Base-by-base conservation (phyloP, 2,888 invertebrate species). In the Chromoteleia sp. region DNA sequence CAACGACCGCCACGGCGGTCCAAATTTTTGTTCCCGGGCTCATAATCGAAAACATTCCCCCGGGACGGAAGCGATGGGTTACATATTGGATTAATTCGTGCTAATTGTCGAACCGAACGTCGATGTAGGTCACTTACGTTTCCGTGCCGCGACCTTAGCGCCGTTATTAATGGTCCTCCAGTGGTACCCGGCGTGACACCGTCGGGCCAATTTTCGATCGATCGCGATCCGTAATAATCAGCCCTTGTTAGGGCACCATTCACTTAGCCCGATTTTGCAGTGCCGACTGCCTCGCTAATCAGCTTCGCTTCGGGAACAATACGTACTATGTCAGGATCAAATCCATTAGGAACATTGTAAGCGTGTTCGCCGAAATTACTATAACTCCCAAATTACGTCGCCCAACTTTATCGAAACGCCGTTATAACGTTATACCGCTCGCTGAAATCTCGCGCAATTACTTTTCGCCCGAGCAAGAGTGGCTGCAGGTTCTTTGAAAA, bases 201-300 rank as follows among this genome's bases (percentile, higher is more conserved):
- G 84, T 75, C 84, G 84, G 84, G 86, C 87, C 87, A 88, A 88
- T 88, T 84, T 88, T 88, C 86, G 75, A 81, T 78, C 78, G 86
- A 86, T 86, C 84, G 82, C 85, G 86, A 89, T 89, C 89, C 86
- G 86, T 87, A 87, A 88, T 89, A 87, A 87, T 86, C 84, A 85
- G 86, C 88, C 86, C 70, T 87, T 84, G 87, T 86, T 86, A 76
- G 82, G 85, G 84, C 84, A 83, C 87, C 84, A 87, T 89, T 88
- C 86, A 89, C 87, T 89, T 88, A 88, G 87, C 80, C 82, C 77
- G 70, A 74, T 81, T 79, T 83, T 71, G 36, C 67, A 59, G 52
- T 76, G 43, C 81, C 73, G 63, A 74, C 68, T 73, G 77, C 63
- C 70, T 81, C 63, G 77, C 77, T 82, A 82, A 82, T 82, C 81